Base-by-base conservation (phyloP, 2,888 invertebrate species). In the Drosophila maculinotata region DNA sequence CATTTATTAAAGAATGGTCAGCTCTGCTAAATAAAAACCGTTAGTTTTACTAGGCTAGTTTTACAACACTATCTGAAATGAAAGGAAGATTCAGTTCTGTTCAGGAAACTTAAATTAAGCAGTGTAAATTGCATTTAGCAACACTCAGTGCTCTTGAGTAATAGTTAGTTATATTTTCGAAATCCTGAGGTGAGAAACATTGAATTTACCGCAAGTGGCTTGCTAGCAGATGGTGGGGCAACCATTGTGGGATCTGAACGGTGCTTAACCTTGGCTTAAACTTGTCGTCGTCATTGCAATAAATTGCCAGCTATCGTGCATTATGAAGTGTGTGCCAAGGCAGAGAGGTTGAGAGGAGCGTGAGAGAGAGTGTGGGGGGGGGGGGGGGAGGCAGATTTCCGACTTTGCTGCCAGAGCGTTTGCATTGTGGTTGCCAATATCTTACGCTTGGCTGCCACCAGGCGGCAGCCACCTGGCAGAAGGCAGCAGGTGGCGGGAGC, bases 351-450 rank as follows among this genome's bases (percentile, higher is more conserved):
- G n/a, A n/a, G n/a, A n/a, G n/a, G n/a, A n/a, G n/a, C n/a, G 28
- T 1, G 23, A 35, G 14, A 12, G 1, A 35, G 17, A 10, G 25
- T 10, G 9, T 4, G 2, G n/a, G 49, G 1, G 10, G 23, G 1
- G 9, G 36, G 12, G 15, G 23, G 17, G 20, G 2, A 14, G 14
- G 35, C 30, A n/a, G 44, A 44, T n/a, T 44, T 35, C 20, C 30
- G n/a, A 10, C 45, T 38, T 26, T 41, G 48, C 33, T 33, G 44
- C 33, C 56, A 42, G 30, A 59, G 62, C 62, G 68, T 64, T 64
- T 76, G 76, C 77, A 69, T 60, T 76, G 76, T 58, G 76, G 76
- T 59, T 75, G 76, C 63, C 74, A 74, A 80, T 80, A 68, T 67
- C 65, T 65, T 73, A 67, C 66, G 79, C 79, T 67, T 73, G 79